Evolutionary conservation across 2,888 invertebrate species (phyloP), one percentile per base, ranked within the genome.

Genomic region (Cyclophora punctaria): DNA sequence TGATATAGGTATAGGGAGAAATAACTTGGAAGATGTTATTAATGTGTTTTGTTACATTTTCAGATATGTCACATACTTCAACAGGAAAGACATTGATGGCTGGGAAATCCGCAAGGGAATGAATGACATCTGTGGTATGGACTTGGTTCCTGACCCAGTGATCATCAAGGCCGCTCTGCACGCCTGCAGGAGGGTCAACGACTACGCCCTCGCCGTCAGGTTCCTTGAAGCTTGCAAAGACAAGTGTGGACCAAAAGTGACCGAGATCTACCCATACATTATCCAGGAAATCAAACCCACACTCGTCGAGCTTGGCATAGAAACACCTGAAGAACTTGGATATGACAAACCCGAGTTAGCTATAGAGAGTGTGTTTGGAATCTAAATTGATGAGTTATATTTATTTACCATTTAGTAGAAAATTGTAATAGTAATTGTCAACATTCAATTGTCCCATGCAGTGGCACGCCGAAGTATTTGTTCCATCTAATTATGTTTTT

Each of bases 281-380:
- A 81, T 97, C 53, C 94, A 96, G 81, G 95, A 98, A 90, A 94
- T 99, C 65, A 91, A 92, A 70, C 98, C 99, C 40, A 97, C 98
- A 3, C 90, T 99, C 53, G 92, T 93, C 44, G 98, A 99, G 86
- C 89, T 99, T 53, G 99, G 99, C 46, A 93, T 99, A 64, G 93
- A 93, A 50, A 98, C 98, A 37, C 96, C 95, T 0, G 98, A 98
- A 80, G 97, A 99, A 76, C 90, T 99, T 69, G 98, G 98, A 56
- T 98, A 96, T 72, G 98, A 98, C 84, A 95, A 97, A 85, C 99
- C 99, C 52, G 98, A 99, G 87, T 88, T 99, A 79, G 96, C 95
- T 56, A 89, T 97, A 61, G 84, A 93, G 68, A 91, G 90, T 69
- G 93, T 95, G 51, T 94, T 91, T 72, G 93, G 95, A 53, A 90